Evolutionary conservation across 2,113 vertebrate species (phyloP), one percentile per base, ranked within the genome.

Genomic region (Ophiodon elongatus): DNA sequence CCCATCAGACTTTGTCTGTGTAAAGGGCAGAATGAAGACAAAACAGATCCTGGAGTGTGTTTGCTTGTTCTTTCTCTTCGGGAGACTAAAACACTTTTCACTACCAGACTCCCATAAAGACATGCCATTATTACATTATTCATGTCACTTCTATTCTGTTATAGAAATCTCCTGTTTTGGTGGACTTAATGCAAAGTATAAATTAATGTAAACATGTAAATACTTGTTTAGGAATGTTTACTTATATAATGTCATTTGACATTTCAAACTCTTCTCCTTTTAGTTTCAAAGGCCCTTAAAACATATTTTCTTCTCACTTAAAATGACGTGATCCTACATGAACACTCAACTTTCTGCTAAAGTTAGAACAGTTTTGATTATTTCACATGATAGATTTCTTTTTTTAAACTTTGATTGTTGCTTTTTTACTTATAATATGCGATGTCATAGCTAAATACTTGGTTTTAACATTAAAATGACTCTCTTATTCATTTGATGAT

Each of bases 21-120:
- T 75, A 67, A n/a, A 87, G 73, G 76, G 83, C 85, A 88, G 87
- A 90, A 73, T 83, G 67, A 91, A 74, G 75, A 81, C 56, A 33
- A 41, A 73, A 80, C 69, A 29, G 29, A 74, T 73, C 59, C 31
- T 19, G 59, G 35, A 75, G 41, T 21, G 59, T 35, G 37, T 45
- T 70, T 35, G 25, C 64, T 84, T 80, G 52, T 80, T 85, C 59
- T 71, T 81, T 63, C 43, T 25, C 19, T 33, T 74, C 14, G 21
- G 50, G 73, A 88, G 60, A 65, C 35, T 41, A 47, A 73, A 76
- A 84, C 37, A 79, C 39, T 14, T 79, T 45, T 45, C 33, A 80
- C 66, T 43, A 31, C 31, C 73, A 82, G 63, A 75, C 43, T 17
- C 54, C 37, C 13, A 27, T 29, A 29, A 75, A 77, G 52, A 67